Base-by-base conservation (phyloP, 1,140 invertebrate species). In the Calosoma granatense region DNA sequence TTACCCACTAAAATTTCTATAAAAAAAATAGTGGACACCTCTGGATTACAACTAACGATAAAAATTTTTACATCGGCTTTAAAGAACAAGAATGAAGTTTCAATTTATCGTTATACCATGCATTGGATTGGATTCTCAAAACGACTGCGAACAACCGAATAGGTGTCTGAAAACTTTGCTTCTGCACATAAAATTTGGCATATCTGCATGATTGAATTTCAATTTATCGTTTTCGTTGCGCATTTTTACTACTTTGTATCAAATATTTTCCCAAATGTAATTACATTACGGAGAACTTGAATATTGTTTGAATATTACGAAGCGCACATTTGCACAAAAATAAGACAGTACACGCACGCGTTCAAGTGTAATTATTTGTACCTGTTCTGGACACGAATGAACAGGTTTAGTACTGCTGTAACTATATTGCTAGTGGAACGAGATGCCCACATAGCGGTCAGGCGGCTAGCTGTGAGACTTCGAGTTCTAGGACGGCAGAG, bases 361-460 rank as follows among this genome's bases (percentile, higher is more conserved):
- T n/a, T n/a, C n/a, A n/a, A n/a, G n/a, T n/a, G n/a, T n/a, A n/a
- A n/a, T n/a, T n/a, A n/a, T n/a, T n/a, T n/a, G n/a, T n/a, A n/a
- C n/a, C n/a, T n/a, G n/a, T n/a, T n/a, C n/a, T n/a, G n/a, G n/a
- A n/a, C n/a, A n/a, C n/a, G n/a, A n/a, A n/a, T 36, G 6, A 36
- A 36, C 26, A 36, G 26, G 6, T 36, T 6, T 9, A 36, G 26
- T 36, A 36, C 26, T 36, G 26, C 26, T 36, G 26, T 6, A 36
- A n/a, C 6, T 36, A n/a, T 36, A 36, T 36, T 36, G 26, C 26
- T 36, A 36, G 26, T 36, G 26, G 26, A 36, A 36, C 15, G 15
- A 47, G 41, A 47, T 47, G 15, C 41, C 41, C 41, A 47, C 41
- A 47, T 47, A 47, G 41, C 41, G 41, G 41, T 47, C 41, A 47